Evolutionary conservation across 1,140 invertebrate genomes (phyloP), one percentile per base, ranked within the genome.

Genomic region (Procambarus virginalis): DNA sequence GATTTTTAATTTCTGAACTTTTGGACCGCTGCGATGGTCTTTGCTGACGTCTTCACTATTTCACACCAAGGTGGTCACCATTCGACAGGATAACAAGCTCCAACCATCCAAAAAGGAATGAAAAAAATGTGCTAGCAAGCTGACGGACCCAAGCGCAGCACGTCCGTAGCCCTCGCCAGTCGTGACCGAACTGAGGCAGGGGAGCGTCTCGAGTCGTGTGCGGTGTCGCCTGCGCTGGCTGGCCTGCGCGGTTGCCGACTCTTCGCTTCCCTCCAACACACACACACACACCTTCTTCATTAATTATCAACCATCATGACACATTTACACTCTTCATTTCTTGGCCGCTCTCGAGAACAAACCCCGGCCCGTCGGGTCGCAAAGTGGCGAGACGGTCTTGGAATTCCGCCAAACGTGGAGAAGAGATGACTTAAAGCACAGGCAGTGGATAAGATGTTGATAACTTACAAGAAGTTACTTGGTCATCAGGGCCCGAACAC

Each of bases 171-270:
- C 79, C 79, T 81, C 79, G 55, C 79, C 79, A 60, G 79, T 81
- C 79, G 79, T 81, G 79, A 81, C 55, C 79, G 79, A 81, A 81
- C 79, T 81, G 79, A 81, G 55, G 79, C 79, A 81, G 55, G 55
- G 51, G 79, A 81, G 79, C 79, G 79, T 81, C 79, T 81, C 79
- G 20, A 45, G 6, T 60, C 51, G 34, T 55, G 79, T 81, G 55
- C 20, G 20, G 79, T 64, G 34, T 81, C 51, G n/a, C 79, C 79
- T 81, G 79, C 79, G 79, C 79, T 14, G n/a, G 45, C 60, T 58
- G 4, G 79, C 79, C 34, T 81, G 79, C 79, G 79, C 51, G 51
- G 79, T 51, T 34, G 51, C 79, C 60, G 55, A 60, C 51, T 48
- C 79, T 12, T 34, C 79, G 51, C n/a, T 55, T 68, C 10, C 64